Evolutionary conservation across 2,797 vertebrate species (phyloP), one percentile per base, ranked within the genome.

Genomic region (Hypotaenidia philippensis): DNA sequence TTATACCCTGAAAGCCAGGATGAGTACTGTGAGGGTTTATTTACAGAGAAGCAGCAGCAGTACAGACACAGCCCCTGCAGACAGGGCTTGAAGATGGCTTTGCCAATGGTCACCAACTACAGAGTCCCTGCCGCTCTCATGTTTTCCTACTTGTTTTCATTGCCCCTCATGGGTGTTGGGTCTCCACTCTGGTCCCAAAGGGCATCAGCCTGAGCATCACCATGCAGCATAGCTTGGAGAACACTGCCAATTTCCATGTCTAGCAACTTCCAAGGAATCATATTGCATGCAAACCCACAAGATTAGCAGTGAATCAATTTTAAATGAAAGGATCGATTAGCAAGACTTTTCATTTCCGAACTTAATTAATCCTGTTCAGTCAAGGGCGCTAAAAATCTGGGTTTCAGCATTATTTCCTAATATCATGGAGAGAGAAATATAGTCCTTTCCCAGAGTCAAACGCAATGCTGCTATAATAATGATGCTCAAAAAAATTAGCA

Each of bases 191-290:
- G 20, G 45, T 20, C 8, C 14, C 59, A 53, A n/a, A 64, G 25
- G 47, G 9, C 52, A 21, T 53, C 61, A 66, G 31, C 6, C 70
- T 59, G 36, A 85, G 29, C 11, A 52, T 38, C n/a, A 27, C 29
- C 23, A 36, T 0, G 0, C 0, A 0, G 25, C 0, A 0, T 69
- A 45, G 31, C 63, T 10, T 36, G 61, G 36, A 63, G 40, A 77
- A 4, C 27, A 20, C 36, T 14, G 38, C 21, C 60, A 27, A n/a
- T 38, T 77, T 8, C 61, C 5, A 2, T 19, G 18, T 25, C 49
- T 47, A 68, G 13, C 0, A 0, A 19, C 47, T 66, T 78, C 57
- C 57, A 81, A 41, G 60, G 71, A 85, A 87, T 47, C 49, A n/a
- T 9, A 44, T 0, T 23, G 25, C 16, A 17, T 12, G 20, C 87